phyloP scores from a whole-genome alignment of 1,140 invertebrate species.

The Sitobion miscanthi region DNA sequence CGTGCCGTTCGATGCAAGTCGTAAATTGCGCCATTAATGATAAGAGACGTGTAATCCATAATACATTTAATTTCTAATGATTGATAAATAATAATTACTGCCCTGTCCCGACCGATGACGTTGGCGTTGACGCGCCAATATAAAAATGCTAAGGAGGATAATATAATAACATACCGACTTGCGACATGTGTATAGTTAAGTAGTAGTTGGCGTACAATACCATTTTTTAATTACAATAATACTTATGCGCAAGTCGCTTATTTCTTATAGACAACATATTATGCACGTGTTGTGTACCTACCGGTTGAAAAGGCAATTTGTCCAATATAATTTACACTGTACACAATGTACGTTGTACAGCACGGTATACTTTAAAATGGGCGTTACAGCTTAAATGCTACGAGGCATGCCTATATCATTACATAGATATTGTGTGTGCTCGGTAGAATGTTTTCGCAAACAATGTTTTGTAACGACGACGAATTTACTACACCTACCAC shows the following conservation, averaged over 20 bases:
- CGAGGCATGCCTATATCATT: neutral
- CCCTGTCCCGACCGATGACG: neutral
- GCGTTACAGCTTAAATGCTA: neutral
- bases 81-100: neutral
- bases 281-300: neutral
- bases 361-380: neutral
- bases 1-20: neutral
- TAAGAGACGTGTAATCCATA: conserved; percentile 17
- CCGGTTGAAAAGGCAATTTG: neutral
- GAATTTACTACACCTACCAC: neutral
- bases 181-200: neutral
- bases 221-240: neutral
- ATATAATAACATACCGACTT: neutral
- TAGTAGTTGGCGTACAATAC: neutral
- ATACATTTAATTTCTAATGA: neutral
- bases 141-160: neutral
- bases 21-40: neutral
- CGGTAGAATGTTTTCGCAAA: neutral
- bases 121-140: neutral
- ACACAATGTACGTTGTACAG: neutral
- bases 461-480: conserved; percentile 2
- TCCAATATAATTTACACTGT: neutral
- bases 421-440: neutral
- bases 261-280: neutral
- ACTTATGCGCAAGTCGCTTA: neutral